phyloP scores from a whole-genome alignment of 2,113 vertebrate species.

The Chlorodrepanis virens region DNA sequence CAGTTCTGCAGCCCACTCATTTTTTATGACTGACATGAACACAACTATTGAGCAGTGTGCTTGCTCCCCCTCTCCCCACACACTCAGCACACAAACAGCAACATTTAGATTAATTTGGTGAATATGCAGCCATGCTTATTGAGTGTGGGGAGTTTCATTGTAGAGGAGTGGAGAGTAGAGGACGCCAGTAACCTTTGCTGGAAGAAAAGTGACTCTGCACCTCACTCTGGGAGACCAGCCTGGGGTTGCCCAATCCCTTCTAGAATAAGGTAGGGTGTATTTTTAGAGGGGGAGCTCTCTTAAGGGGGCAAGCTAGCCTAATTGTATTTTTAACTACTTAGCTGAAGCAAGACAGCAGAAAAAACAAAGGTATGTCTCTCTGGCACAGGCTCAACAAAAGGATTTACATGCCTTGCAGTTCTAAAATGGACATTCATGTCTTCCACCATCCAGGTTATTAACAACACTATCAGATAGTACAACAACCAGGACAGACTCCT shows the following conservation, averaged over 20 bases:
- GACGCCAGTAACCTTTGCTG: neutral
- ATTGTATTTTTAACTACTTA: neutral
- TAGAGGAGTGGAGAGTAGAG: neutral
- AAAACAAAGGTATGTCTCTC: neutral
- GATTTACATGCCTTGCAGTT: neutral
- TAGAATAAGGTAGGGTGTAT: neutral
- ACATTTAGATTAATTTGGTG: neutral
- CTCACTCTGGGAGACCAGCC: neutral
- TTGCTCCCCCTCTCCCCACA: neutral
- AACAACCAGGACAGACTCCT: neutral
- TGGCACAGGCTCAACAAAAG: neutral
- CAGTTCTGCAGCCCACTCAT: neutral
- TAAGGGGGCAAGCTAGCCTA: neutral
- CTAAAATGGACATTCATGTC: neutral
- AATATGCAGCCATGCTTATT: neutral
- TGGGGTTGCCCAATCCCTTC: neutral
- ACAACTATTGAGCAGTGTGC: neutral
- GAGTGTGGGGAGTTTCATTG: neutral
- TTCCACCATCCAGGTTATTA: neutral
- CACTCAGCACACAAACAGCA: neutral
- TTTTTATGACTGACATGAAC: constrained; percentile 9
- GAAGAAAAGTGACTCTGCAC: neutral
- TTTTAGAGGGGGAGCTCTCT: neutral
- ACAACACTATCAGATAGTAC: neutral
- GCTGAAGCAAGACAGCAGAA: neutral